Base-by-base conservation (phyloP, 2,113 vertebrate species). In the Mastomys coucha region DNA sequence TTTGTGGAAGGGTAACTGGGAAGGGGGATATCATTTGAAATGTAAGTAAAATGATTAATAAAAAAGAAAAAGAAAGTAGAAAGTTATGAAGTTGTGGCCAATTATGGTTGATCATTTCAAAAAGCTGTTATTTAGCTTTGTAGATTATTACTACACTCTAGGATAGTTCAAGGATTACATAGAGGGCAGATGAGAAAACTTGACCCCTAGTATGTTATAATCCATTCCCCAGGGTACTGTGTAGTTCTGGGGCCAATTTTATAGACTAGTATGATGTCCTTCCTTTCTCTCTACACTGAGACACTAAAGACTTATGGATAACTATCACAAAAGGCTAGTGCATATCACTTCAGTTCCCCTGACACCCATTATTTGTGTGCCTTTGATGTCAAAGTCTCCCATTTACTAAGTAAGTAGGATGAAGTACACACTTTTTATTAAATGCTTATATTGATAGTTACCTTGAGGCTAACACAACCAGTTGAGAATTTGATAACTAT, bases 261-360 rank as follows among this genome's bases (percentile, higher is more conserved):
- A n/a, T 20, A 94, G 39, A 78, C 49, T 19, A 75, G 7, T 84
- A 4, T 72, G 45, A 60, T 92, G 16, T 63, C 39, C 58, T 80
- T 75, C 51, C 33, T n/a, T 49, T 49, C 31, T 85, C 0, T 17
- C 5, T 86, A 11, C 3, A 89, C 70, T 81, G 80, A 70, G 39
- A 51, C 88, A 77, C 33, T n/a, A 20, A 77, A 82, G 93, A 33
- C 11, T 17, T 81, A 49, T 53, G 60, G 45, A 45, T 45, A 51
- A 67, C 67, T 60, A 75, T 51, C 63, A 67, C 17, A 70, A 96
- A 93, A 87, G 12, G 7, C 58, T 90, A 77, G 53, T 92, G 84
- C 24, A 72, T 67, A 77, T 80, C 42, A 94, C 67, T 42, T 88
- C 80, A 91, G 19, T 73, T 53, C 13, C 9, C 75, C 22, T 92